Evolutionary conservation across 2,113 vertebrate species (phyloP).

Genomic region (Mionectes macconnelli): DNA sequence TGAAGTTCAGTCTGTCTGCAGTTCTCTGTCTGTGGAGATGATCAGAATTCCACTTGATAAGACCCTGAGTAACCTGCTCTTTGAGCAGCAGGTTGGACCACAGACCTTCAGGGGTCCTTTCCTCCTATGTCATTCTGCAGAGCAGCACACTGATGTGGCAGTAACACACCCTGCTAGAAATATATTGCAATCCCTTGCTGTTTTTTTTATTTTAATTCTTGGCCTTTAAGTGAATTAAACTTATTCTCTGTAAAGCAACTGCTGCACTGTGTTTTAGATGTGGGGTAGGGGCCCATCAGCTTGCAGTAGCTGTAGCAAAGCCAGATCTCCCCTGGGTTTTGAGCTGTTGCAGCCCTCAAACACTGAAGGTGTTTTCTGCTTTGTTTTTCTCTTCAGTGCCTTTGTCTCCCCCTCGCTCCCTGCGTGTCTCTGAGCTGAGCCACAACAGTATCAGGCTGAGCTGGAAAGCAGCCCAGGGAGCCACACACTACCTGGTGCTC

Average conservation of each 20-base stretch:
- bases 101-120: background rate
- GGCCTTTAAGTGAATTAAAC: background rate
- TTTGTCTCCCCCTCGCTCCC: conserved; percentile 74
- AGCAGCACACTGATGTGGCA: background rate
- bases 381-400: conserved; percentile 70
- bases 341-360: background rate
- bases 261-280: background rate
- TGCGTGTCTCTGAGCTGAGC: conserved; percentile 79
- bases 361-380: background rate
- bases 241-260: accelerated
- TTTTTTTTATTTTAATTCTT: background rate
- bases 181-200: accelerated
- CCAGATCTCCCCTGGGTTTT: background rate
- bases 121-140: background rate
- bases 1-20: background rate
- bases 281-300: background rate
- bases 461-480: conserved; percentile 80
- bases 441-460: conserved; percentile 79
- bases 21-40: background rate
- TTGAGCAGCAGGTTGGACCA: background rate
- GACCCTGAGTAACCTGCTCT: background rate
- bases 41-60: background rate
- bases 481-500: conserved; percentile 86
- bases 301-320: background rate
- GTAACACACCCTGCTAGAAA: background rate